These are phyloP conservation scores for Crossocerus cetratus DNA, from an alignment of 2,888 invertebrate genomes.

Conservation along the genomic window DNA sequence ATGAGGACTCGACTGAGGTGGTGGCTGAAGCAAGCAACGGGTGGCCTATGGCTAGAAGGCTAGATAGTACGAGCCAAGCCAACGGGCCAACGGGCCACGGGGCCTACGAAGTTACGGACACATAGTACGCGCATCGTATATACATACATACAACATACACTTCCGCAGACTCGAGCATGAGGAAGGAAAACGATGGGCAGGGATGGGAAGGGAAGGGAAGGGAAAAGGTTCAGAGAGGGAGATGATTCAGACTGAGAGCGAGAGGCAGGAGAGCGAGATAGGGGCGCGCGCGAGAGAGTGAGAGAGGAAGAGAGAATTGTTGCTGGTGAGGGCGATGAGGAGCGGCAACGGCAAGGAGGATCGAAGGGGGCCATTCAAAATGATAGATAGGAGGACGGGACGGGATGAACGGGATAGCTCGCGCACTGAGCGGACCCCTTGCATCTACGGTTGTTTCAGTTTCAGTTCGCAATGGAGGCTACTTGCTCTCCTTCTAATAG, in stretches of 20 bases:
- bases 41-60: no score
- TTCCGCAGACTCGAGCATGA: no score
- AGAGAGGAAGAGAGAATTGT: slow-evolving; percentile 35
- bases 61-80: no score
- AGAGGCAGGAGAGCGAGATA: slow-evolving; percentile 21
- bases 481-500: slow-evolving; percentile 64
- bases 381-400: slow-evolving; percentile 75
- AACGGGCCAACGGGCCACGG: background rate
- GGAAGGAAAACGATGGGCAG: slow-evolving; percentile 24
- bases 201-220: slow-evolving; percentile 18
- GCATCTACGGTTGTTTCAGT: slow-evolving; percentile 70
- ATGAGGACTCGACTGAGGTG: no score
- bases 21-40: no score
- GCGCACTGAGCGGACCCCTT: slow-evolving; percentile 68
- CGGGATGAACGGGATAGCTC: slow-evolving; percentile 46
- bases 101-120: no score
- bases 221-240: slow-evolving; percentile 15
- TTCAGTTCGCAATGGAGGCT: slow-evolving; percentile 71
- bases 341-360: slow-evolving; percentile 37
- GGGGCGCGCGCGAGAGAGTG: slow-evolving; percentile 10
- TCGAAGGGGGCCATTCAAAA: slow-evolving; percentile 72
- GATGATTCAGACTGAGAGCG: slow-evolving; percentile 6
- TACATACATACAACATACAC: no score
- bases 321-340: slow-evolving; percentile 14
- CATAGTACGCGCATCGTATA: no score